Percentiles rank a stretch among this genome's conserved stretches.
phyloP scores from a whole-genome alignment of 2,113 vertebrate species.

The Crotalus viridis region DNA sequence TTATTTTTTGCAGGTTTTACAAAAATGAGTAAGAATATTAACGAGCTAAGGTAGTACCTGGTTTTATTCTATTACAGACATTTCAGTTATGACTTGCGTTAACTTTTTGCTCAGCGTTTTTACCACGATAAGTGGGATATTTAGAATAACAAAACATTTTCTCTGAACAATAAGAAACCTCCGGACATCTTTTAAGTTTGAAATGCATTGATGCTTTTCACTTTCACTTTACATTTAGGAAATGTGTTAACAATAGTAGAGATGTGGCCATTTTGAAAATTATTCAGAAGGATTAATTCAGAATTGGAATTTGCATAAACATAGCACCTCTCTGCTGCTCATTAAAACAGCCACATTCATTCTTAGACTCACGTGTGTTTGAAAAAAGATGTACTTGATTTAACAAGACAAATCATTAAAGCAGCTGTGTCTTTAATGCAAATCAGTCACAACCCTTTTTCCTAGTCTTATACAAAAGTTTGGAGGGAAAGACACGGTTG shows the following conservation, averaged over 20 bases:
- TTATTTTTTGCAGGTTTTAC: neutral
- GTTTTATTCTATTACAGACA: neutral
- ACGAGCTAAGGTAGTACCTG: slow-evolving; percentile 7
- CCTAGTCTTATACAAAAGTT: neutral
- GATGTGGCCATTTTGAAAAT: neutral
- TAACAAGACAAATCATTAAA: neutral
- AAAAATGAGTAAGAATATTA: neutral
- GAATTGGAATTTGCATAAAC: neutral
- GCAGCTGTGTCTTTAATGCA: neutral
- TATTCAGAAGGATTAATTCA: neutral
- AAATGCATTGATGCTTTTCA: neutral
- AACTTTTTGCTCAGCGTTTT: neutral
- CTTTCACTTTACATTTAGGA: neutral
- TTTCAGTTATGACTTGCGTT: neutral
- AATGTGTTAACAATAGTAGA: neutral
- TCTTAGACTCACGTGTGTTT: neutral
- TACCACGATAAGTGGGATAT: neutral
- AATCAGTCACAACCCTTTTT: neutral
- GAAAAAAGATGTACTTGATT: neutral
- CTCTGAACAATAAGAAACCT: neutral
- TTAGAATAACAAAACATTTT: neutral
- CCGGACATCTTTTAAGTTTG: neutral
- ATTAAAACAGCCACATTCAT: neutral
- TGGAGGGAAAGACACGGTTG: neutral
- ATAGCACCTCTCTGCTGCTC: neutral